phyloP scores from a whole-genome alignment of 2,797 vertebrate species.

The Leptoclinus maculatus region DNA sequence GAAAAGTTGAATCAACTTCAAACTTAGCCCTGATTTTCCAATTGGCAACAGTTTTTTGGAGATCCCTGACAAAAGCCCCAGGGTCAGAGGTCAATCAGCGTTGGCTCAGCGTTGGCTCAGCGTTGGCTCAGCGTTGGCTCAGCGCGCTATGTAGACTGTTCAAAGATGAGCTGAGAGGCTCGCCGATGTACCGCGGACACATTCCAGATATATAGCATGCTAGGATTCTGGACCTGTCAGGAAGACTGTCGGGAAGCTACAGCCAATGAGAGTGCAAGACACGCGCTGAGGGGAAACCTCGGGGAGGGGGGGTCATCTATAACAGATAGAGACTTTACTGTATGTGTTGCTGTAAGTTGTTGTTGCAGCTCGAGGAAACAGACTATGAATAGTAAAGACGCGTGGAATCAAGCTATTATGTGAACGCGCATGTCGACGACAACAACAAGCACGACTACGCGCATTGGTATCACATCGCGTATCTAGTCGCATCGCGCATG shows the following conservation, averaged over 20 bases:
- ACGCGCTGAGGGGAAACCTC: background rate
- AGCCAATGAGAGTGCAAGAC: background rate
- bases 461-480: background rate
- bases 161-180: too few relatives aligned
- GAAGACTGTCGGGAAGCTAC: too few relatives aligned
- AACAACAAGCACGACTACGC: background rate
- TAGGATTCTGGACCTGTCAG: too few relatives aligned
- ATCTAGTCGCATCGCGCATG: background rate
- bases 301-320: background rate
- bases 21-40: background rate
- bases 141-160: too few relatives aligned
- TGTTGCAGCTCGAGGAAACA: background rate
- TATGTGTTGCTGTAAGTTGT: background rate
- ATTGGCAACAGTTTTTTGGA: too few relatives aligned
- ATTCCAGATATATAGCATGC: too few relatives aligned
- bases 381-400: background rate
- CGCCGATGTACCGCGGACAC: too few relatives aligned
- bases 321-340: background rate
- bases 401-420: background rate
- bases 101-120: too few relatives aligned
- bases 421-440: background rate
- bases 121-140: too few relatives aligned
- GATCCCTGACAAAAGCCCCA: too few relatives aligned
- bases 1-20: background rate
- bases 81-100: too few relatives aligned